Conservation (phyloP, 2,888 invertebrate species). For the Lepidocyrtinus sp. region DNA sequence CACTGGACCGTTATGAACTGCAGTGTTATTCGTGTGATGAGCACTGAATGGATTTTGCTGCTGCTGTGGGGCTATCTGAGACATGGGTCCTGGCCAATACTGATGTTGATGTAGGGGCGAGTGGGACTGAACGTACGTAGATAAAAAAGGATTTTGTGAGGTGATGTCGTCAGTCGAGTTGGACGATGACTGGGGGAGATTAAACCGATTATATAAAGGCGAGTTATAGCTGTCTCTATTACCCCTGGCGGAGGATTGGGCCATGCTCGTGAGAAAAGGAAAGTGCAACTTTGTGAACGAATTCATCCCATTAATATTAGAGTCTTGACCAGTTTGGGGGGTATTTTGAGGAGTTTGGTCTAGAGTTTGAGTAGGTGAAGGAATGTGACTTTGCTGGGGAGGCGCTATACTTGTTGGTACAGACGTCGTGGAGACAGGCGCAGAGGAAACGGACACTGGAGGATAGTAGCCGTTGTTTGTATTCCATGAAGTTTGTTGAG, state of each 20-base stretch:
- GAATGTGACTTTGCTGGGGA: conserved; percentile 28
- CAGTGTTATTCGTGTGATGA: neutral
- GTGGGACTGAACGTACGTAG: conserved; percentile 33
- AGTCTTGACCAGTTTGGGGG: neutral
- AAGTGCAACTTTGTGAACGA: conserved; percentile 61
- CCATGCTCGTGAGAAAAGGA: conserved; percentile 61
- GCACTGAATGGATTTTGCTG: conserved; percentile 15
- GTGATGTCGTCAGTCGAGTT: conserved; percentile 31
- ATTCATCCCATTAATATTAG: conserved; percentile 21
- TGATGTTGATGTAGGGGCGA: conserved; percentile 30
- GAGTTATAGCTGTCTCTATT: conserved; percentile 2
- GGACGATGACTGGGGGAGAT: neutral
- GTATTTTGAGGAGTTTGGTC: neutral
- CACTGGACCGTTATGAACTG: conserved; percentile 24
- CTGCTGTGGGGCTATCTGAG: neutral
- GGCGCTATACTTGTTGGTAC: conserved; percentile 25
- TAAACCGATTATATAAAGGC: neutral
- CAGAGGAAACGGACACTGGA: neutral
- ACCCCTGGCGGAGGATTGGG: conserved; percentile 32
- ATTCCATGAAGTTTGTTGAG: conserved; percentile 13
- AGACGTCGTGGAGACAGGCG: neutral
- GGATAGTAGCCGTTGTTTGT: conserved; percentile 27
- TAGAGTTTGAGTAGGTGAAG: conserved; percentile 39
- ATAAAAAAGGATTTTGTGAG: conserved; percentile 40
- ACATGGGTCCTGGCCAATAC: conserved; percentile 37